Conservation (phyloP, 1,140 invertebrate species). For the Kradibia gibbosae region DNA sequence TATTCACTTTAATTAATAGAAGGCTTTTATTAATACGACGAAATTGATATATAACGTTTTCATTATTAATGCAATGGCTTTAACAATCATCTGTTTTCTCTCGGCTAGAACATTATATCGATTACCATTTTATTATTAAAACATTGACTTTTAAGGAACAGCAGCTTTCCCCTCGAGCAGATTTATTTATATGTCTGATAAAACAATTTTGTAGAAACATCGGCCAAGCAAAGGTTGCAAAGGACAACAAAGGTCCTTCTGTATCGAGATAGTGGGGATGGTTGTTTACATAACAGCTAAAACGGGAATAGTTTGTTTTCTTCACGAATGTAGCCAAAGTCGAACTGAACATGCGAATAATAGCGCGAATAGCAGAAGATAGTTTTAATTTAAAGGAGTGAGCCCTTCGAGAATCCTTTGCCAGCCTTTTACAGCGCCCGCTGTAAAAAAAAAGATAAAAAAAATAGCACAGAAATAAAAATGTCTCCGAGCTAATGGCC, state of each 20-base stretch:
- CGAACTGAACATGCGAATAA: background rate
- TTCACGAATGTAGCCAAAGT: background rate
- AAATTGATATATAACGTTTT: background rate
- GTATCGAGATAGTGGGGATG: background rate
- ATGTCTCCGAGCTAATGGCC: background rate
- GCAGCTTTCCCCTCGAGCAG: background rate
- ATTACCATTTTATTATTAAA: background rate
- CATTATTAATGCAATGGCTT: background rate
- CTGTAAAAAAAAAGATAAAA: too few relatives aligned
- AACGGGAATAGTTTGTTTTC: background rate
- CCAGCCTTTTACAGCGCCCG: too few relatives aligned
- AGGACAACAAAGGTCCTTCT: background rate
- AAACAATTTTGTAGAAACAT: too few relatives aligned
- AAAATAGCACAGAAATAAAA: too few relatives aligned
- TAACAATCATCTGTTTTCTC: constrained; percentile 4
- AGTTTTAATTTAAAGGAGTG: too few relatives aligned
- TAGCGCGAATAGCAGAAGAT: too few relatives aligned
- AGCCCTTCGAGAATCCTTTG: too few relatives aligned
- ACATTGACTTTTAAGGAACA: background rate
- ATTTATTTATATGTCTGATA: too few relatives aligned
- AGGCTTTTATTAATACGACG: background rate
- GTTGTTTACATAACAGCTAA: background rate
- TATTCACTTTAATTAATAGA: background rate
- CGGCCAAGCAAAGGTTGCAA: too few relatives aligned
- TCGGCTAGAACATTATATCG: background rate